Evolutionary conservation across 2,113 vertebrate genomes (phyloP).

Genomic region (Lanius ludovicianus): DNA sequence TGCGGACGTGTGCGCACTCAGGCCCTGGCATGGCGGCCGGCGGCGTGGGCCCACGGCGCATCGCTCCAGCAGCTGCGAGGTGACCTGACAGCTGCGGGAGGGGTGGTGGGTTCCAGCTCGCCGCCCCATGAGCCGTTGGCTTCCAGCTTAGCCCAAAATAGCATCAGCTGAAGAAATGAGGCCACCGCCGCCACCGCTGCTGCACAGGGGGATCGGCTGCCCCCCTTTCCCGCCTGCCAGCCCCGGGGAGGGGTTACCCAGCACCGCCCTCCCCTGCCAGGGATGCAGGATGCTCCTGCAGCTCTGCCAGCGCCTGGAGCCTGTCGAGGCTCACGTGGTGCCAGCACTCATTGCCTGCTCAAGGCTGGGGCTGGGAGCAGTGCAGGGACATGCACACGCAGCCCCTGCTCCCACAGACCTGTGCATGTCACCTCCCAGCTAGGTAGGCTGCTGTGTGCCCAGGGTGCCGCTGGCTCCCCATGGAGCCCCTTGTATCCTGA

Average conservation of each 20-base stretch:
- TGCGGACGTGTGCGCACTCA: background rate
- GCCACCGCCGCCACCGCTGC: conserved; percentile 50
- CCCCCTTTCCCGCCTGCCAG: conserved; percentile 13
- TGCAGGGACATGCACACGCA: accelerated
- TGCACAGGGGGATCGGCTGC: background rate
- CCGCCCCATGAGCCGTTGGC: conserved; percentile 61
- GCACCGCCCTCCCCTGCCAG: background rate
- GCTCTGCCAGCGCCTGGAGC: background rate
- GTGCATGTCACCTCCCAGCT: background rate
- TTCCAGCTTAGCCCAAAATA: conserved; percentile 86
- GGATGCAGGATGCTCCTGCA: background rate
- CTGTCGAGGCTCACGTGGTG: background rate
- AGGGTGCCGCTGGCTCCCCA: accelerated
- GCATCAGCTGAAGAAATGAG: conserved; percentile 82
- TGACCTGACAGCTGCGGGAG: conserved; percentile 43
- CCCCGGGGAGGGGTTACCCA: conserved; percentile 22
- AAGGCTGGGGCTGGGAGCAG: background rate
- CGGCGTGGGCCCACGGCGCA: background rate
- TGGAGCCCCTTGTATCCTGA: background rate
- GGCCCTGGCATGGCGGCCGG: background rate
- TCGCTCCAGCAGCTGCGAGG: background rate
- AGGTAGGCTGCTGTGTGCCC: background rate
- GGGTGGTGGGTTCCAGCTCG: background rate
- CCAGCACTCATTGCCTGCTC: background rate
- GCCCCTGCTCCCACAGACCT: accelerated